Conservation (phyloP, 2,888 invertebrate species). For the Griposia aprilina region DNA sequence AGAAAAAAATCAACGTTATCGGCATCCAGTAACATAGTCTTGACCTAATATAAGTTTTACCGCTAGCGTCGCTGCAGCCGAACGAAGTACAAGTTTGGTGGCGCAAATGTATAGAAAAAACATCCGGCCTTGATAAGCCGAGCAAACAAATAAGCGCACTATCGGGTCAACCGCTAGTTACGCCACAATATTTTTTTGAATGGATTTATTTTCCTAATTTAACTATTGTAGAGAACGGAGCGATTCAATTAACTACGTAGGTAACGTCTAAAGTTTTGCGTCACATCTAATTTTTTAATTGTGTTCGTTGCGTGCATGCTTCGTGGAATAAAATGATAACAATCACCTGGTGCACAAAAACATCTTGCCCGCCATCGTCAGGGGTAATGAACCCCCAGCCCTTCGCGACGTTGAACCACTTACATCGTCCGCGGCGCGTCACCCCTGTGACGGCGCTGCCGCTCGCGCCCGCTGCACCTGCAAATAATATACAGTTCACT, state of each 20-base stretch:
- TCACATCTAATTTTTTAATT: conserved; percentile 27
- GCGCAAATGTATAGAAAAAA: conserved; percentile 90
- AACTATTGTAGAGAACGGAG: conserved; percentile 67
- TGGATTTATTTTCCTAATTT: conserved; percentile 81
- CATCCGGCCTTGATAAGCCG: conserved; percentile 90
- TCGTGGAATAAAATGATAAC: conserved; percentile 60
- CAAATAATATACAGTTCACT: conserved; percentile 70
- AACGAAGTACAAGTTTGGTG: conserved; percentile 86
- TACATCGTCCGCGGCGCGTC: conserved; percentile 95
- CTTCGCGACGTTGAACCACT: conserved; percentile 99
- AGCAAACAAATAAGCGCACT: conserved; percentile 89
- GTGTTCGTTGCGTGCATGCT: conserved; percentile 40
- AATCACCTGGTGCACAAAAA: conserved; percentile 97
- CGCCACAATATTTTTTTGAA: conserved; percentile 83
- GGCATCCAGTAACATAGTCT: conserved; percentile 82
- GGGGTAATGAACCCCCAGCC: conserved; percentile 98
- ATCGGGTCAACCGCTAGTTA: conserved; percentile 89
- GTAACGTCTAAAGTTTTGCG: conserved; percentile 29
- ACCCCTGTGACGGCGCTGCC: conserved; percentile 88
- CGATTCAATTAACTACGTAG: conserved; percentile 36
- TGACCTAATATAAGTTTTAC: conserved; percentile 87
- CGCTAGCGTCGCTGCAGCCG: conserved; percentile 83
- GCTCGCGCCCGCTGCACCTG: conserved; percentile 81
- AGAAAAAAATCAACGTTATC: conserved; percentile 83
- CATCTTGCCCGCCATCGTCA: conserved; percentile 96